Evolutionary conservation across 2,888 invertebrate genomes (phyloP), one percentile per base, ranked within the genome.

Genomic region (Cactoblastis cactorum): DNA sequence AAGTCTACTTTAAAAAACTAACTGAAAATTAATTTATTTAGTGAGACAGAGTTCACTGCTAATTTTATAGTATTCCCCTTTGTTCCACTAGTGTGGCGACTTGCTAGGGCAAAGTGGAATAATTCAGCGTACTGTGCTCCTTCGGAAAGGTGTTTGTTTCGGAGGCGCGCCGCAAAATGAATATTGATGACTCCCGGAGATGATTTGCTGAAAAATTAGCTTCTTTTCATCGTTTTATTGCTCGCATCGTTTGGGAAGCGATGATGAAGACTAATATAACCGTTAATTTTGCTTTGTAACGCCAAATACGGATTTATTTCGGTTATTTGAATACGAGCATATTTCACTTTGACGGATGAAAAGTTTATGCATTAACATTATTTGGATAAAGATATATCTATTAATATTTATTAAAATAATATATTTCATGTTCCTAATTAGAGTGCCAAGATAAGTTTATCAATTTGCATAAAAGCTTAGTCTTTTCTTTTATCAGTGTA

Each of bases 141-240:
- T 75, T 73, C 63, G 77, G 76, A 70, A 80, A 86, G 88, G 87
- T 84, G 85, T 86, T 83, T 87, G 87, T 87, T 89, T 86, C 76
- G 78, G 80, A 79, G 84, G 85, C 80, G 82, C 79, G 83, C 83
- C 82, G 61, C 78, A 71, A 85, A 88, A 89, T 89, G 83, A 89
- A 88, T 88, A 89, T 89, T 89, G 88, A 89, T 89, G 88, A 80
- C 84, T 87, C 68, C 83, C 84, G 83, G 83, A 85, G 86, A 87
- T 89, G 88, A 89, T 86, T 84, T 74, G 87, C 85, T 84, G 81
- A 87, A 87, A 89, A 88, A 87, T 87, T 86, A 78, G 81, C 79
- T 86, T 86, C 87, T 87, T 84, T 87, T 83, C 86, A 86, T 84
- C 87, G 85, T 86, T 84, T 87, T 86, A 87, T 88, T 83, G 86